Conservation (phyloP, 2,888 invertebrate genomes). For the Idaea biselata region DNA sequence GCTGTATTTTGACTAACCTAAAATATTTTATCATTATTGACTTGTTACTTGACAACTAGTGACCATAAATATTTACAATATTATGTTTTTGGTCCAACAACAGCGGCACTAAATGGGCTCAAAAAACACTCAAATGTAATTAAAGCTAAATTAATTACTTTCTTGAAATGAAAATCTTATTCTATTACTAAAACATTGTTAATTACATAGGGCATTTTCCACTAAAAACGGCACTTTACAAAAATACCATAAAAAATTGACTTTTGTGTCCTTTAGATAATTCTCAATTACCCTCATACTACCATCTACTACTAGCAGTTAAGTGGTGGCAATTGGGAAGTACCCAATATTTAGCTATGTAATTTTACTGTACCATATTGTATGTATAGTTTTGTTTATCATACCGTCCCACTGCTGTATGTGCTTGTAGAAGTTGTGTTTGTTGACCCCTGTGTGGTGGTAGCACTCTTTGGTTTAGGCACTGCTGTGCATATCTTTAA, state of each 20-base stretch:
- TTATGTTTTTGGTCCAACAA: background rate
- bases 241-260: no score
- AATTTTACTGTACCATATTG: background rate
- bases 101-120: background rate
- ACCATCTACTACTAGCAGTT: conserved; percentile 27
- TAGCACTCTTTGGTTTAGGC: conserved; percentile 86
- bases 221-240: no score
- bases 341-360: background rate
- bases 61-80: no score
- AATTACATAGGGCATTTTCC: background rate
- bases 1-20: background rate
- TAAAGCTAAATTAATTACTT: background rate
- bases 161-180: background rate
- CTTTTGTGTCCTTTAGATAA: no score
- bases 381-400: conserved; percentile 15
- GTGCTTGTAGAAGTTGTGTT: conserved; percentile 50
- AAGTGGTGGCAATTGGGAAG: background rate
- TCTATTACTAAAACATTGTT: background rate
- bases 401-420: conserved; percentile 64
- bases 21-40: background rate
- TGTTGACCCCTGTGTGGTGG: conserved; percentile 49
- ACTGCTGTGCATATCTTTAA: conserved; percentile 96
- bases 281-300: conserved; percentile 35
- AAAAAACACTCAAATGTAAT: background rate
- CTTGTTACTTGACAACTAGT: no score